These are phyloP conservation scores for Porites evermanni DNA, from an alignment of 92 coral and sea anemone species.

Conservation along the genomic window DNA sequence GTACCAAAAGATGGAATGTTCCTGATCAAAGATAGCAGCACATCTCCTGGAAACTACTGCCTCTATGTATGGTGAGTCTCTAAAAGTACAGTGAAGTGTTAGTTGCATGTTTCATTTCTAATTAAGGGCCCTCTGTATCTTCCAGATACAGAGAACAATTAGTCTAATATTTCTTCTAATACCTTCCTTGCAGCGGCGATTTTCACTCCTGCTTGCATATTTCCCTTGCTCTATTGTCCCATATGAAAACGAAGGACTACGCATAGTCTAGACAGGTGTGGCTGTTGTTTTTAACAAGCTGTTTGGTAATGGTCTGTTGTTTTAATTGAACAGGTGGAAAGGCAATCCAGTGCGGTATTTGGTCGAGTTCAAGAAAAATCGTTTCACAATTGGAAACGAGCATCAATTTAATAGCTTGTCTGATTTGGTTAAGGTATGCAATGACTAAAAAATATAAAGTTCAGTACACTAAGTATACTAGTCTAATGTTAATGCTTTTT, in stretches of 20 bases:
- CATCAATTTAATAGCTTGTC: slow-evolving; percentile 48
- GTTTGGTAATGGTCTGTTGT: background rate
- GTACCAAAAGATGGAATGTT: slow-evolving; percentile 39
- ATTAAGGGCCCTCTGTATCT: background rate
- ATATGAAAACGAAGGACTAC: no score
- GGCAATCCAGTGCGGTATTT: slow-evolving; percentile 24
- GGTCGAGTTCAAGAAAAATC: slow-evolving; percentile 32
- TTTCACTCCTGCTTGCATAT: no score
- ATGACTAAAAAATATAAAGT: no score
- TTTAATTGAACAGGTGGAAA: slow-evolving; percentile 33
- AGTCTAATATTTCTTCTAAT: no score
- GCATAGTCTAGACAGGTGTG: no score
- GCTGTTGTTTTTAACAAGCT: no score
- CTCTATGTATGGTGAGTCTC: slow-evolving; percentile 42
- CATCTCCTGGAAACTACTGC: slow-evolving; percentile 34
- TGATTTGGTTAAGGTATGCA: slow-evolving; percentile 58
- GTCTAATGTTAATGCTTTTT: no score
- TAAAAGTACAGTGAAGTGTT: background rate
- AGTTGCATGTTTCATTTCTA: background rate
- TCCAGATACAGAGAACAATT: no score
- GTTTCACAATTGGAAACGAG: slow-evolving; percentile 40
- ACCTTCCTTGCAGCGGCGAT: no score
- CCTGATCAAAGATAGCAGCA: slow-evolving; percentile 40
- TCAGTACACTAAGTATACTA: background rate
- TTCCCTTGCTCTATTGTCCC: no score